Percentiles rank a stretch among this genome's conserved stretches.
phyloP scores from a whole-genome alignment of 2,113 vertebrate species.

The Percina caprodes region DNA sequence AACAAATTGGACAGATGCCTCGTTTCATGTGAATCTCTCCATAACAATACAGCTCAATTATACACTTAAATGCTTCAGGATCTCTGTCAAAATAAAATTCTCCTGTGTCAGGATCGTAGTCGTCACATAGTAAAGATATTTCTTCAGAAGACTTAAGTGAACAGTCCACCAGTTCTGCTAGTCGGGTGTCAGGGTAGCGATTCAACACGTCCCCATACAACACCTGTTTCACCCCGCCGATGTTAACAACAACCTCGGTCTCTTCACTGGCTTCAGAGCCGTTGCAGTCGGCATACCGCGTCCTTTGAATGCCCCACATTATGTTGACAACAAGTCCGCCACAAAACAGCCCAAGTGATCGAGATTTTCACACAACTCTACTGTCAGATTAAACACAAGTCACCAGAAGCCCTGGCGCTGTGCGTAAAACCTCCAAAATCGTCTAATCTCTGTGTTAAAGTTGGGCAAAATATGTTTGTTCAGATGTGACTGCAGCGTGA shows the following conservation, averaged over 20 bases:
- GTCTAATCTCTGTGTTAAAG: background rate
- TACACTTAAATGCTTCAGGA: constrained; percentile 95
- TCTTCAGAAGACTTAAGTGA: constrained; percentile 80
- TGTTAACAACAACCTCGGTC: constrained; percentile 91
- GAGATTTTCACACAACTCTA: constrained; percentile 3
- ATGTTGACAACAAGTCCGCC: constrained; percentile 16
- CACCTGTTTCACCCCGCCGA: constrained; percentile 94
- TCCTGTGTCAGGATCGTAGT: constrained; percentile 91
- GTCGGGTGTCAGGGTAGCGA: constrained; percentile 91
- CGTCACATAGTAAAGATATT: constrained; percentile 89
- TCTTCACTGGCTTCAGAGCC: constrained; percentile 86
- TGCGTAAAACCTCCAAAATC: constrained; percentile 34
- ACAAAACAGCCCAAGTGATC: background rate
- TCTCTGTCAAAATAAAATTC: constrained; percentile 99
- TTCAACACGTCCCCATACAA: constrained; percentile 88
- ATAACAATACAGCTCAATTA: constrained; percentile 92
- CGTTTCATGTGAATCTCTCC: constrained; percentile 97
- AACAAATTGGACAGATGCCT: constrained; percentile 97
- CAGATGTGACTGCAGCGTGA: constrained; percentile 38
- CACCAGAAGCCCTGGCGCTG: constrained; percentile 10
- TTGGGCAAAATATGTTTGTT: constrained; percentile 8
- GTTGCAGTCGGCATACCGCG: constrained; percentile 83
- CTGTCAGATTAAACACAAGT: constrained; percentile 26
- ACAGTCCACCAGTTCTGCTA: constrained; percentile 90
- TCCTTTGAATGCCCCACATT: constrained; percentile 85